Evolutionary conservation across 2,888 invertebrate genomes (phyloP), one percentile per base, ranked within the genome.

Genomic region (Lathronympha strigana): DNA sequence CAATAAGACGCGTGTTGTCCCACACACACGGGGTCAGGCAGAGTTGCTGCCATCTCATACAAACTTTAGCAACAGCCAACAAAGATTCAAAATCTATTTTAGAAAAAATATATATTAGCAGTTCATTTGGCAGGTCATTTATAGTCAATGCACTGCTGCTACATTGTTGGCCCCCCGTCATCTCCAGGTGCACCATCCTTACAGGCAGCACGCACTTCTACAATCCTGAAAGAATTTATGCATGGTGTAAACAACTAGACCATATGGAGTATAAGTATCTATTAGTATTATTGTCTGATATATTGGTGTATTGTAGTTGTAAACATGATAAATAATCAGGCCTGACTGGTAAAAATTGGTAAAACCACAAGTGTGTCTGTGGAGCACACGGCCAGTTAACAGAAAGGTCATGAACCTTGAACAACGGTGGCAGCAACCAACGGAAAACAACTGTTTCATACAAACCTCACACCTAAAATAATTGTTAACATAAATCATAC

Each of bases 31-130:
- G 90, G 8, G 92, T 91, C 69, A 92, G 74, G 68, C 92, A 92
- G 17, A 92, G 85, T 70, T 90, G 86, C 71, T 90, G 91, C 92
- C 92, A 92, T 77, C 92, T 79, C 71, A 83, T 77, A 73, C 92
- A 92, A 28, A 92, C 92, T 75, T 91, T 88, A 62, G 89, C 88
- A 51, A 92, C 90, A 19, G 90, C 83, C 70, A 92, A 75, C 28
- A 92, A 80, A 67, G 91, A 92, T 77, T 92, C 92, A 75, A 90
- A 91, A 79, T 92, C 92, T 62, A 92, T 88, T 90, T 91, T 90
- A 67, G 92, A 92, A 79, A 92, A 92, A 74, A 92, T 92, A 72
- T 92, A 88, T 70, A 92, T 92, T 68, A 92, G 85, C 76, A 92
- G 83, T 82, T 92, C 92, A 79, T 92, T 92, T 55, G 92, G 92